phyloP scores from a whole-genome alignment of 2,797 vertebrate genomes.

The Anguilla marmorata region DNA sequence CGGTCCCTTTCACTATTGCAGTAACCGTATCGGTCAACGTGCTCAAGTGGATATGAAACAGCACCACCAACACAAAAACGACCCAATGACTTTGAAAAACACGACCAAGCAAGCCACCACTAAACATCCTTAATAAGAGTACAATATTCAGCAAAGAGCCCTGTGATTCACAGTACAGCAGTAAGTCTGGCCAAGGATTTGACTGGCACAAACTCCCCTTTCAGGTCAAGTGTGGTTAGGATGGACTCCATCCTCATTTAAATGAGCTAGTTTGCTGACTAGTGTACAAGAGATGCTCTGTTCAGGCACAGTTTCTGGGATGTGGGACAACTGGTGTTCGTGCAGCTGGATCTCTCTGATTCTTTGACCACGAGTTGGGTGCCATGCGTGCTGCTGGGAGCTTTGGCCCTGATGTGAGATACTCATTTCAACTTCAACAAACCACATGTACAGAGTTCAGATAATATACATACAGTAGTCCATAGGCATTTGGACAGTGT shows the following conservation, averaged over 20 bases:
- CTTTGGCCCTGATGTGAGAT: background rate
- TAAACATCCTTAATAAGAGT: conserved; percentile 19
- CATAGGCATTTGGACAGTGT: no score
- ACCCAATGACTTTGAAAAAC: background rate
- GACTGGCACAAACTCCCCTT: background rate
- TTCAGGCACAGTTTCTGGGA: background rate
- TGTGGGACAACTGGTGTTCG: background rate
- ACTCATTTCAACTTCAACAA: background rate
- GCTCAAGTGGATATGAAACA: background rate
- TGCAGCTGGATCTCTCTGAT: background rate
- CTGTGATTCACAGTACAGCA: conserved; percentile 23
- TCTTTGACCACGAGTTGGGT: background rate
- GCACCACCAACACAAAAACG: background rate
- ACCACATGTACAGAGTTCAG: background rate
- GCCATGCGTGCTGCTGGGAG: background rate
- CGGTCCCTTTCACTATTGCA: background rate
- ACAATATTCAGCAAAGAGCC: conserved; percentile 31
- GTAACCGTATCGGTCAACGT: background rate
- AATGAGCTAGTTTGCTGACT: background rate
- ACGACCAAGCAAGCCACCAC: background rate
- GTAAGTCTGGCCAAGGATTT: background rate
- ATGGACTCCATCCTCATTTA: background rate
- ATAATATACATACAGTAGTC: no score
- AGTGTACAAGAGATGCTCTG: conserved; percentile 19
- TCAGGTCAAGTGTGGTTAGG: background rate